Conservation (phyloP, 2,888 invertebrate genomes). For the Tridacna gigas region DNA sequence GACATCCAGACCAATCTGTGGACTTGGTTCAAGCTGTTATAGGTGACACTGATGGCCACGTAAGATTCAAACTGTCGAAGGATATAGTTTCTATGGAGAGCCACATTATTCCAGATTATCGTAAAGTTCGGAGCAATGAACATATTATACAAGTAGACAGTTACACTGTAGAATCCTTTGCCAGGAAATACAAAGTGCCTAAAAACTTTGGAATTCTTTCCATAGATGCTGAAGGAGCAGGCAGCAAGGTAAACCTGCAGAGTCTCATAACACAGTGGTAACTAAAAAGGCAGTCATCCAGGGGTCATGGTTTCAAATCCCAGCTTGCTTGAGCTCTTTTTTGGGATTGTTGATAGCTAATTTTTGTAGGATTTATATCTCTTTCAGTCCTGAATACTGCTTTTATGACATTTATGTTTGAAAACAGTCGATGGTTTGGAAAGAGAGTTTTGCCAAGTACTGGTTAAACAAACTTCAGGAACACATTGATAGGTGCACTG, state of each 20-base stretch:
- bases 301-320: no score
- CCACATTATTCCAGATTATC: slow-evolving; percentile 59
- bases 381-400: no score
- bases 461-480: no score
- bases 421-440: no score
- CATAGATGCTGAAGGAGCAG: slow-evolving; percentile 78
- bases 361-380: no score
- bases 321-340: no score
- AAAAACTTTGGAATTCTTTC: slow-evolving; percentile 76
- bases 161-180: slow-evolving; percentile 72
- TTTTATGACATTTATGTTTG: no score
- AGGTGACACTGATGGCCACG: slow-evolving; percentile 67
- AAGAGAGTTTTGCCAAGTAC: no score
- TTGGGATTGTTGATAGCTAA: no score
- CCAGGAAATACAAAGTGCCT: slow-evolving; percentile 68
- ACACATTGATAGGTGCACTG: no score
- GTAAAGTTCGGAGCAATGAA: neutral
- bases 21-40: slow-evolving; percentile 70
- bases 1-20: neutral
- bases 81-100: slow-evolving; percentile 72
- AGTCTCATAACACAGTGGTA: no score
- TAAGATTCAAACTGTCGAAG: slow-evolving; percentile 65
- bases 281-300: no score
- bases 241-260: slow-evolving; percentile 66
- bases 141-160: slow-evolving; percentile 64